A percentile compares a stretch with the other conserved stretches of the same genome.
Conservation (phyloP, 2,888 invertebrate genomes). For the Drosophila colorata region DNA sequence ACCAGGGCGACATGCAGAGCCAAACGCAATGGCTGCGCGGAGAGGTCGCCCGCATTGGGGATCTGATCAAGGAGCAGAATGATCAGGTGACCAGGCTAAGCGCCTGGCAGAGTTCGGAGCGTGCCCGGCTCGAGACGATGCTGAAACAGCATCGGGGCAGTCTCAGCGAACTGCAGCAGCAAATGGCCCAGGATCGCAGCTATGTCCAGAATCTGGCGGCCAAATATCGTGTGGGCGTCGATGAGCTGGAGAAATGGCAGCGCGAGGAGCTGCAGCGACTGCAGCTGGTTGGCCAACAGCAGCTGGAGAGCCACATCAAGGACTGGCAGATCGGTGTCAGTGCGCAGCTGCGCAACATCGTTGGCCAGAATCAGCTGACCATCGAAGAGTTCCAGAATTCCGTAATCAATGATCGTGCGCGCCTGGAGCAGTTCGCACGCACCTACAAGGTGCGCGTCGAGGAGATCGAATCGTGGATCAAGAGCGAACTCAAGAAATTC, state of each 20-base stretch:
- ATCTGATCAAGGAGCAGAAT: constrained; percentile 79
- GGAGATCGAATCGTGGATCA: constrained; percentile 84
- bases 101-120: constrained; percentile 83
- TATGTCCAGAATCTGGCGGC: constrained; percentile 80
- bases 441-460: constrained; percentile 82
- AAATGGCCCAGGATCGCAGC: constrained; percentile 77
- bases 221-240: constrained; percentile 83
- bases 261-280: constrained; percentile 81
- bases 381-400: constrained; percentile 83
- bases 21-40: constrained; percentile 82
- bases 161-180: constrained; percentile 75
- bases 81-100: constrained; percentile 82
- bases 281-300: constrained; percentile 71
- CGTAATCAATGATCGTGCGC: constrained; percentile 80
- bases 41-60: constrained; percentile 79
- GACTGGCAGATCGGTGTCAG: constrained; percentile 83
- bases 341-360: constrained; percentile 73
- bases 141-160: constrained; percentile 82
- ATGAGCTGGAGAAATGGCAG: constrained; percentile 84
- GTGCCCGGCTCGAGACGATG: constrained; percentile 79
- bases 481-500: constrained; percentile 79
- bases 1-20: constrained; percentile 82
- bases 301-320: constrained; percentile 77
- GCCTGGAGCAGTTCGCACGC: constrained; percentile 77
- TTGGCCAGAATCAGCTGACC: constrained; percentile 82